A percentile compares a stretch with the other conserved stretches of the same genome.
phyloP scores from a whole-genome alignment of 2,797 vertebrate genomes.

The Thripadectes ignobilis region DNA sequence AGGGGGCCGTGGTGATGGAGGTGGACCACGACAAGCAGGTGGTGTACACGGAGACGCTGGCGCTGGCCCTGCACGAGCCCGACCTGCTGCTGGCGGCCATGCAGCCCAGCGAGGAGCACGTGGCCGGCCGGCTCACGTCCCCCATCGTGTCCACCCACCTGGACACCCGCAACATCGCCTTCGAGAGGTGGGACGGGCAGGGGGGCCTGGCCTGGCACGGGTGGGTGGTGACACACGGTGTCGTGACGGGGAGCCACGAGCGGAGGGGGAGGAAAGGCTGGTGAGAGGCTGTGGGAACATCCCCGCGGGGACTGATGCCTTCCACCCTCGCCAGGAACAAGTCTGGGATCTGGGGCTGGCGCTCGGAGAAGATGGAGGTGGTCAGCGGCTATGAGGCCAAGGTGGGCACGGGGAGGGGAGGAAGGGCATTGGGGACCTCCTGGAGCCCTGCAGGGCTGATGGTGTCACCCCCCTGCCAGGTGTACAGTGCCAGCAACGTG shows the following conservation, averaged over 20 bases:
- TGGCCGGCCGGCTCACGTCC: conserved; percentile 90
- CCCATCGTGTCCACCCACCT: conserved; percentile 95
- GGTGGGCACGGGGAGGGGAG: conserved; percentile 3
- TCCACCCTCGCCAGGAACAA: conserved; percentile 84
- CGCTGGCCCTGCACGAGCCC: conserved; percentile 85
- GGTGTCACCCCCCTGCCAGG: conserved; percentile 69
- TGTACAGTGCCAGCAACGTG: conserved; percentile 95
- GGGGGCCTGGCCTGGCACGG: too few species aligned
- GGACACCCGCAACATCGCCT: conserved; percentile 94
- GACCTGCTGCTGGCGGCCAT: conserved; percentile 92
- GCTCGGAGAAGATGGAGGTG: conserved; percentile 92
- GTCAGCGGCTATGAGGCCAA: conserved; percentile 96
- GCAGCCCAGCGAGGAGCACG: conserved; percentile 92
- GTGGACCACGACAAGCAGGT: conserved; percentile 97
- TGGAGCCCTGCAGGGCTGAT: not conserved
- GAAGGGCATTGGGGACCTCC: rapidly evolving
- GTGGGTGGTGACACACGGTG: rapidly evolving
- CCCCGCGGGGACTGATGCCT: not conserved
- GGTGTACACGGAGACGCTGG: conserved; percentile 91
- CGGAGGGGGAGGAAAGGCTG: not conserved
- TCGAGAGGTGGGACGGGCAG: conserved; percentile 82
- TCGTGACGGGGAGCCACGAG: too few species aligned
- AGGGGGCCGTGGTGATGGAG: conserved; percentile 94
- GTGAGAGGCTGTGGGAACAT: not conserved
- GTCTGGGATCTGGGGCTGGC: conserved; percentile 97